Evolutionary conservation across 2,797 vertebrate genomes (phyloP), one percentile per base, ranked within the genome.

Genomic region (Pitangus sulphuratus): DNA sequence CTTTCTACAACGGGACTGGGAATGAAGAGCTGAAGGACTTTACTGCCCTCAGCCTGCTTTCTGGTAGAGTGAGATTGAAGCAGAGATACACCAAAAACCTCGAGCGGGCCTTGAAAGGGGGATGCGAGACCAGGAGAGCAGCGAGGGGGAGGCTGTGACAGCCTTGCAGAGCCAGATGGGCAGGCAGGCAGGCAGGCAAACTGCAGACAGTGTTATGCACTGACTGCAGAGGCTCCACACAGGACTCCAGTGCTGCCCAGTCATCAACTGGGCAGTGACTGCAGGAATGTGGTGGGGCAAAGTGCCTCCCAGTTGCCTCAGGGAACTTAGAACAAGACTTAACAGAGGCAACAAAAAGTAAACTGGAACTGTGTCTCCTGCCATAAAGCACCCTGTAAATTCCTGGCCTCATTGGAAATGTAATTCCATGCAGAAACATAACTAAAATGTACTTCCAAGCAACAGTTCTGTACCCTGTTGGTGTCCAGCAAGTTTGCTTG

Each of bases 401-500:
- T 71, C 47, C 47, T 30, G 45, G 45, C 6, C 30, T 33, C 25
- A 11, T 0, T 39, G 35, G 28, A 76, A 86, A 75, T 4, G 8
- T 33, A 74, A 84, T 45, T 82, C 31, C 2, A 0, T 13, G 42
- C 30, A 47, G n/a, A 88, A 88, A 42, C 6, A 5, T 48, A 84
- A 62, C 35, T 44, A 40, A 83, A 79, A 82, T 26, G 9, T 58
- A 84, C 16, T 60, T 79, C 30, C 33, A 60, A 1, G 4, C 3
- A 62, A 42, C 17, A 47, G 80, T 19, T 60, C 37, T 35, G 33
- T 45, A 80, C 78, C 37, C 44, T 30, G 26, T 11, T 0, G 0
- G 54, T 8, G 72, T 21, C 48, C 76, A 84, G 56, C 76, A 71
- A 69, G 9, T 15, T 50, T 24, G 40, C 44, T 20, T 30, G 26